A percentile compares a stretch with the other conserved stretches of the same genome.
Evolutionary conservation across 2,797 vertebrate species (phyloP).

Genomic region (Rhadinocentrus ornatus): DNA sequence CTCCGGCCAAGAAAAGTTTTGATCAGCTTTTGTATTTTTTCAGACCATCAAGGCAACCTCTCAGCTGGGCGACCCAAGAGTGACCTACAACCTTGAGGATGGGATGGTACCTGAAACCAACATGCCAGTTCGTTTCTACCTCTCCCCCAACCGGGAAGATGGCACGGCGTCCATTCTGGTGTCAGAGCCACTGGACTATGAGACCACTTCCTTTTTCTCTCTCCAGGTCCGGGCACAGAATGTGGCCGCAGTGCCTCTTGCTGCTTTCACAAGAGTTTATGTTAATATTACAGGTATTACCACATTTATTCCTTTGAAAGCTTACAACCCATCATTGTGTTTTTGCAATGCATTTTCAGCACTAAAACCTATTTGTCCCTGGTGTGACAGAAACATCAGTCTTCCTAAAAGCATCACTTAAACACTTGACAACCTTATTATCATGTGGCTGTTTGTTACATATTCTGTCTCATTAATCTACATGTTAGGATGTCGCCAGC

Average conservation of each 20-base stretch:
- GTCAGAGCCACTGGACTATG: conserved; percentile 91
- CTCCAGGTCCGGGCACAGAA: conserved; percentile 90
- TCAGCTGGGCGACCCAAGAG: conserved; percentile 87
- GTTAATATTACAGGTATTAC: conserved; percentile 88
- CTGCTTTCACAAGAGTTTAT: conserved; percentile 87
- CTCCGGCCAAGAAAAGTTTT: neutral
- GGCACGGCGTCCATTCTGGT: conserved; percentile 90
- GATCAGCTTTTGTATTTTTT: conserved; percentile 13
- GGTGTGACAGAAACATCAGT: neutral
- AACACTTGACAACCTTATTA: neutral
- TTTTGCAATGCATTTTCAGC: neutral
- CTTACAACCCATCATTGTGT: neutral
- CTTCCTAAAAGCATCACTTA: neutral
- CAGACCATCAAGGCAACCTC: conserved; percentile 89
- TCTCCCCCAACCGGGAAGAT: conserved; percentile 90
- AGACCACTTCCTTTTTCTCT: conserved; percentile 86
- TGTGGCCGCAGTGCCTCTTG: conserved; percentile 88
- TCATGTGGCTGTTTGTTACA: conserved; percentile 1
- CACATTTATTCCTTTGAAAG: neutral
- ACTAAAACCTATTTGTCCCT: neutral
- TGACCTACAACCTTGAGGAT: conserved; percentile 91
- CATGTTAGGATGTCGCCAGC: conserved; percentile 3
- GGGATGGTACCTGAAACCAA: conserved; percentile 91
- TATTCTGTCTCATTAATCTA: conserved; percentile 12
- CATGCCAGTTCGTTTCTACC: conserved; percentile 91